Evolutionary conservation across 2,888 invertebrate genomes (phyloP).

Genomic region (Ormyrus labotus): DNA sequence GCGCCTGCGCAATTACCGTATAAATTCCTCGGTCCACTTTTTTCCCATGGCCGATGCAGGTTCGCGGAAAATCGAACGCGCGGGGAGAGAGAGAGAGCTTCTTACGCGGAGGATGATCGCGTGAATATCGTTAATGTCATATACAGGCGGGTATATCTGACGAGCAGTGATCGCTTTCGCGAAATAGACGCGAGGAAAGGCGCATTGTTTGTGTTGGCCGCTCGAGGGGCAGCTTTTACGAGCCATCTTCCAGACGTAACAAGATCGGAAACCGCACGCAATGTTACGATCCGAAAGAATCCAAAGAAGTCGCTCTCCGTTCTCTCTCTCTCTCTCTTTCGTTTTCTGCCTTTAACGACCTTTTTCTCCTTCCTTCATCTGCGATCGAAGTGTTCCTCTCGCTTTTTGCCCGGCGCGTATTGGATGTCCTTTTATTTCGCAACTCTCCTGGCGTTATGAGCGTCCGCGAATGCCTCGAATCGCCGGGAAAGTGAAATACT

Average conservation of each 20-base stretch:
- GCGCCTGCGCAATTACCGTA: slow-evolving; percentile 7
- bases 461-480: no score
- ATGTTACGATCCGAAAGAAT: slow-evolving; percentile 53
- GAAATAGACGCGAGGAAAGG: no score
- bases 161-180: no score
- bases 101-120: background rate
- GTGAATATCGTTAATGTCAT: no score
- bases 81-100: slow-evolving; percentile 7
- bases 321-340: slow-evolving; percentile 22
- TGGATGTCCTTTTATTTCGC: no score
- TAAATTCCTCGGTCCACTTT: slow-evolving; percentile 18
- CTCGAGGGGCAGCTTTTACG: slow-evolving; percentile 25
- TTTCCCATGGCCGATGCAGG: background rate
- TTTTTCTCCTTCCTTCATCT: slow-evolving; percentile 50
- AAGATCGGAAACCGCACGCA: slow-evolving; percentile 56
- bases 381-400: slow-evolving; percentile 54
- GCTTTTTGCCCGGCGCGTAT: slow-evolving; percentile 25
- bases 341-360: slow-evolving; percentile 48
- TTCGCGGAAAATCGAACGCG: slow-evolving; percentile 26
- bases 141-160: no score
- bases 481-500: no score
- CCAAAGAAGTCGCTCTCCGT: slow-evolving; percentile 48
- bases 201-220: background rate
- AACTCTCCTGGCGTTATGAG: background rate
- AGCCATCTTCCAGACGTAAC: slow-evolving; percentile 45